Evolutionary conservation across 92 coral and sea anemone species (phyloP).

Genomic region (Blastomussa wellsi): DNA sequence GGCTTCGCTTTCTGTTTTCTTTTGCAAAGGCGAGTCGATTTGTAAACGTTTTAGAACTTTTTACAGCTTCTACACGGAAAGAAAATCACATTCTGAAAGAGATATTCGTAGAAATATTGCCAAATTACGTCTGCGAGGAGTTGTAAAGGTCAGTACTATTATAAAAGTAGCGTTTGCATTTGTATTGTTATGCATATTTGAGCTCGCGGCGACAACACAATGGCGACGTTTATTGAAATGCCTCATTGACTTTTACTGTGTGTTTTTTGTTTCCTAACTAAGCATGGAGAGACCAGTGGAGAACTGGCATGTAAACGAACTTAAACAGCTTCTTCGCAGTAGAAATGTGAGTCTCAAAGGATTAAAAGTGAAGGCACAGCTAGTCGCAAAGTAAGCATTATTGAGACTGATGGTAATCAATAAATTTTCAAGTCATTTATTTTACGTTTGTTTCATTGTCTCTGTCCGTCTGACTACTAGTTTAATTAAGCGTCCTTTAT

Average conservation of each 20-base stretch:
- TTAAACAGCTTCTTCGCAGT: neutral
- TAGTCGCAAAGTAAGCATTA: constrained; percentile 26
- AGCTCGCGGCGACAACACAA: neutral
- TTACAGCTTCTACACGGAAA: neutral
- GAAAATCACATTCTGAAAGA: neutral
- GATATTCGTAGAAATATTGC: neutral
- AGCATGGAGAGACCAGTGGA: constrained; percentile 16
- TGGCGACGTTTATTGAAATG: neutral
- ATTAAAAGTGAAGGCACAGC: constrained; percentile 14
- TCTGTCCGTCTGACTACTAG: neutral
- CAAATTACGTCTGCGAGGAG: neutral
- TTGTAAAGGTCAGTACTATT: neutral
- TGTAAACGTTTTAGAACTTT: neutral
- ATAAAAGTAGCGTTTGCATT: neutral
- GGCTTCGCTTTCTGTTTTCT: neutral
- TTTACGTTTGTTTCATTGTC: neutral
- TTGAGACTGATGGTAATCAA: neutral
- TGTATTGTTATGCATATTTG: neutral
- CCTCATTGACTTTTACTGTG: neutral
- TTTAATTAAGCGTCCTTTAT: constrained; percentile 2
- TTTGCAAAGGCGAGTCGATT: neutral
- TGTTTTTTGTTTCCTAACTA: neutral
- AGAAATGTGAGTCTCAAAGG: constrained; percentile 15
- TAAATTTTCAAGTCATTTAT: neutral
- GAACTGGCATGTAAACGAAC: constrained; percentile 6